phyloP scores from a whole-genome alignment of 1,140 invertebrate genomes.

The Drosophila obscura region DNA sequence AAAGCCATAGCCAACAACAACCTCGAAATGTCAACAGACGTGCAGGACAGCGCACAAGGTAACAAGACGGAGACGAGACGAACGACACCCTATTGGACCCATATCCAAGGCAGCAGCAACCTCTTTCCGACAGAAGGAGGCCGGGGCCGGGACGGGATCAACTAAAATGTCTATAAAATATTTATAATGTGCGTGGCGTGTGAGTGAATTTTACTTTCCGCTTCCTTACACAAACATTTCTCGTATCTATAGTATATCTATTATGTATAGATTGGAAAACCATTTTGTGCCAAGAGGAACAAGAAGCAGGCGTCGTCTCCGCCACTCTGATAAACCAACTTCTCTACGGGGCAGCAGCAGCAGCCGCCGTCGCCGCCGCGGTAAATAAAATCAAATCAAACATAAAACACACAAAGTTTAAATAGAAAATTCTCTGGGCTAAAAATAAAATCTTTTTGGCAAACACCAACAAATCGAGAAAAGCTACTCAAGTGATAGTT shows the following conservation, averaged over 20 bases:
- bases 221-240: slow-evolving; percentile 40
- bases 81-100: slow-evolving; percentile 28
- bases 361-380: background rate
- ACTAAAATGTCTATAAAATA: slow-evolving; percentile 49
- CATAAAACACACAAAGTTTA: slow-evolving; percentile 34
- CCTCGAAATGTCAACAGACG: slow-evolving; percentile 55
- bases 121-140: slow-evolving; percentile 46
- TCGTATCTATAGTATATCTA: slow-evolving; percentile 22
- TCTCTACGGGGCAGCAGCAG: background rate
- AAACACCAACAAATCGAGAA: slow-evolving; percentile 6
- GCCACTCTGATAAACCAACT: slow-evolving; percentile 21
- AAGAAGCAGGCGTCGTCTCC: slow-evolving; percentile 7
- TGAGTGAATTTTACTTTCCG: slow-evolving; percentile 33
- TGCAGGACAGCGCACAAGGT: slow-evolving; percentile 11
- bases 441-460: slow-evolving; percentile 46
- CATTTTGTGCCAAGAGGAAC: slow-evolving; percentile 41
- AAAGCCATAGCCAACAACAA: slow-evolving; percentile 12
- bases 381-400: slow-evolving; percentile 47
- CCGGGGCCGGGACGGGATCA: slow-evolving; percentile 10
- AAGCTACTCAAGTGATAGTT: slow-evolving; percentile 26
- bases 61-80: slow-evolving; percentile 2
- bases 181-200: slow-evolving; percentile 34
- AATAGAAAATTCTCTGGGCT: slow-evolving; percentile 56
- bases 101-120: slow-evolving; percentile 34
- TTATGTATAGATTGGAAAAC: slow-evolving; percentile 49